Evolutionary conservation across 2,888 invertebrate genomes (phyloP).

Genomic region (Aelia acuminata): DNA sequence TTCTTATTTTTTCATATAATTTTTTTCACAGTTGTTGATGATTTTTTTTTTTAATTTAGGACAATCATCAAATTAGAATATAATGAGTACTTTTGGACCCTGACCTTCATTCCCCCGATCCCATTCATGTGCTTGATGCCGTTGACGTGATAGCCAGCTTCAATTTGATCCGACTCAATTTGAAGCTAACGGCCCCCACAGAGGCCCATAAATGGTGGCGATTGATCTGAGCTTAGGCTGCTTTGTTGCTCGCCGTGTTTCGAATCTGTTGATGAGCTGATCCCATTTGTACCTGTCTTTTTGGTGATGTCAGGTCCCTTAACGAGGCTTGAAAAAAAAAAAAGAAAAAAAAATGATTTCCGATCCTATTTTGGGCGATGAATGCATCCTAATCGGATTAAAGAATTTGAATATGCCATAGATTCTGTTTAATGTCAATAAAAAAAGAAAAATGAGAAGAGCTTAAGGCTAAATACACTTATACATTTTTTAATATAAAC

Average conservation of each 20-base stretch:
- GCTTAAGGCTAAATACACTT: too few species aligned
- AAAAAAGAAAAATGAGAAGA: too few species aligned
- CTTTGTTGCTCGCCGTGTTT: neutral
- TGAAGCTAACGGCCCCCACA: neutral
- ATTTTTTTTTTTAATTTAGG: too few species aligned
- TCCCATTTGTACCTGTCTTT: neutral
- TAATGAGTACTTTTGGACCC: too few species aligned
- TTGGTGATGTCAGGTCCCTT: neutral
- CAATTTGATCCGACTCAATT: neutral
- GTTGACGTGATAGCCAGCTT: neutral
- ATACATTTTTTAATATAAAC: too few species aligned
- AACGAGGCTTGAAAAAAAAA: neutral
- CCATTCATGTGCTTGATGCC: neutral
- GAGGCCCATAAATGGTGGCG: neutral
- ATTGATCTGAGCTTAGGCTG: neutral
- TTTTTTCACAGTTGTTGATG: too few species aligned
- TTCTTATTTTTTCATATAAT: too few species aligned
- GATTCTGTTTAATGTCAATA: too few species aligned
- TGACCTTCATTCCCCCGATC: neutral
- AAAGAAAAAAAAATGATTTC: neutral
- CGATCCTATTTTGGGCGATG: neutral
- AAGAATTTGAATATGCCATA: too few species aligned
- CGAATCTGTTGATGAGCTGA: neutral
- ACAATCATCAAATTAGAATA: too few species aligned
- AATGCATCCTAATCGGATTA: too few species aligned